Conservation (phyloP, 1,140 invertebrate species). For the Cyphomyrmex costatus region DNA sequence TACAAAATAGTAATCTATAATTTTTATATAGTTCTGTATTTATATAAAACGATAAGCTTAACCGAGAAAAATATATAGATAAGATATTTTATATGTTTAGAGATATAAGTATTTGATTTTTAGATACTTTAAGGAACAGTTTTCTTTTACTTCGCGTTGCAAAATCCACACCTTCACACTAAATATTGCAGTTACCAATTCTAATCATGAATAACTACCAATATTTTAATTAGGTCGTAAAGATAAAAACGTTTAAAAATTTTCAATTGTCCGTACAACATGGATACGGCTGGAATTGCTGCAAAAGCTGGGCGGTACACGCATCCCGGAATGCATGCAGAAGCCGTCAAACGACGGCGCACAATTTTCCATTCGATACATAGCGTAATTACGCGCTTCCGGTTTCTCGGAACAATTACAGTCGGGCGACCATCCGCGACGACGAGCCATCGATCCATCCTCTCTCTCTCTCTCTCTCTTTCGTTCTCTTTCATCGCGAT, state of each 20-base stretch:
- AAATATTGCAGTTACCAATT: not conserved
- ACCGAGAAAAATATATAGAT: not conserved
- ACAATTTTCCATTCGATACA: conserved; percentile 51
- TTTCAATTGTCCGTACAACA: not conserved
- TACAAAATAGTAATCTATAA: too few relatives aligned
- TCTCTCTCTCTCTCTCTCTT: not conserved
- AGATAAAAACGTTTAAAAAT: not conserved
- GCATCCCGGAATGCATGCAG: conserved; percentile 32
- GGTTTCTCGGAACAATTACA: conserved; percentile 63
- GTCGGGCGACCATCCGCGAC: conserved; percentile 49
- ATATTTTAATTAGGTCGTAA: not conserved
- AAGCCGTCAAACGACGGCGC: conserved; percentile 1
- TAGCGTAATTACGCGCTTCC: conserved; percentile 67
- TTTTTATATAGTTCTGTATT: not conserved
- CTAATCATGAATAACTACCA: not conserved
- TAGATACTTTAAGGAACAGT: not conserved
- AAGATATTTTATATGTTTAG: conserved; percentile 9
- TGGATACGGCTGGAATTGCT: conserved; percentile 27
- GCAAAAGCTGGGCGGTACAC: conserved; percentile 10
- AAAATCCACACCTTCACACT: not conserved
- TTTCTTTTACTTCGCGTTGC: not conserved
- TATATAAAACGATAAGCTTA: not conserved
- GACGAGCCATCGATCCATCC: conserved; percentile 55
- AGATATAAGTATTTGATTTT: not conserved
- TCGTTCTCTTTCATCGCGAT: conserved; percentile 50